These are phyloP conservation scores for Gymnopithys bicolor DNA, from an alignment of 2,797 vertebrate species.

Conservation along the genomic window DNA sequence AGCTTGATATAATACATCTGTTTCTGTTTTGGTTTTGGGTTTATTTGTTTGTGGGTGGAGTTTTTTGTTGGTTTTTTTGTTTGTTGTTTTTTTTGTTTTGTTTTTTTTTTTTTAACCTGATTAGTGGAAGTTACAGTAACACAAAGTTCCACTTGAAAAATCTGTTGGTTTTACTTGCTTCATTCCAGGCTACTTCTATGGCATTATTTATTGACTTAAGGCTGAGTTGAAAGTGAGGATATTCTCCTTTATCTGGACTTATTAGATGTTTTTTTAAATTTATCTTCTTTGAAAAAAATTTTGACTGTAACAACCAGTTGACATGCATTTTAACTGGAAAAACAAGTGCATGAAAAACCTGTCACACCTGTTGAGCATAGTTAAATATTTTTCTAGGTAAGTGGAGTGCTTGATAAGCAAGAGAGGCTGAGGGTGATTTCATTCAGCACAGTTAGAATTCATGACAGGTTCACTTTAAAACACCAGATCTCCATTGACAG, in stretches of 20 bases:
- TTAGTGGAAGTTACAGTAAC: not conserved
- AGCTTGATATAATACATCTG: not conserved
- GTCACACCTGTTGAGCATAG: slow-evolving; percentile 2
- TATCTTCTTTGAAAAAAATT: not conserved
- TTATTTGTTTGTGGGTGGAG: not conserved
- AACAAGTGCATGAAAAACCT: slow-evolving; percentile 49
- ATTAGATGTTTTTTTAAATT: not conserved
- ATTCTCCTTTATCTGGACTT: not conserved
- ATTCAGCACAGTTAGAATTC: slow-evolving; percentile 51
- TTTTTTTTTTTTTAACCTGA: not conserved
- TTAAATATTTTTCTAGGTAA: slow-evolving; percentile 34
- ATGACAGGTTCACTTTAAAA: slow-evolving; percentile 48
- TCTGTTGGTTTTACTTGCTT: not conserved
- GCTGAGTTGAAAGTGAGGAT: not conserved
- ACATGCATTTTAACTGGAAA: slow-evolving; percentile 31
- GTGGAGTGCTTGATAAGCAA: not conserved
- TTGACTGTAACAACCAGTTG: not conserved
- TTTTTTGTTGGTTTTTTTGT: not conserved
- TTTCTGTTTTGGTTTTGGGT: not conserved
- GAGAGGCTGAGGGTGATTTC: slow-evolving; percentile 3
- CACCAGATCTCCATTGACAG: not conserved
- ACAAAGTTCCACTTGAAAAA: not conserved
- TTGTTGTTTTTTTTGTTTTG: not conserved
- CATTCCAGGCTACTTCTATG: not conserved
- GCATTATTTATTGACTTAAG: not conserved